These are phyloP conservation scores for Merluccius polli DNA, from an alignment of 2,797 vertebrate genomes.

Conservation along the genomic window DNA sequence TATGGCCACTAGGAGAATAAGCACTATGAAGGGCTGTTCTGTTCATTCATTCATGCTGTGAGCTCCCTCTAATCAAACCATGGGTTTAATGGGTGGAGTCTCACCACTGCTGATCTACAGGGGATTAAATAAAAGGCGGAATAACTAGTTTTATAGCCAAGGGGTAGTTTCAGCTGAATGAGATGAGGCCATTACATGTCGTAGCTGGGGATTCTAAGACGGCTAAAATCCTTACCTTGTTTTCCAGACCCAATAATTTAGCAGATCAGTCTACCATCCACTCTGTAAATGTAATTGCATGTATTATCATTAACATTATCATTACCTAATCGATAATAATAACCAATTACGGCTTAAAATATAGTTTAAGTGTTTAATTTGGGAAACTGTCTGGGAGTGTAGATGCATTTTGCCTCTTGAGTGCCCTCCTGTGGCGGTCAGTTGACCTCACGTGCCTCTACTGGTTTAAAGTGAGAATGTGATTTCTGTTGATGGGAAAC, in stretches of 20 bases:
- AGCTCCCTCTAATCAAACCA: background rate
- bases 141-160: background rate
- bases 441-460: background rate
- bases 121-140: background rate
- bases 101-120: background rate
- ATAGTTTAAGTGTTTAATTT: background rate
- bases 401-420: background rate
- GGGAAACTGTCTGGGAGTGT: background rate
- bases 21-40: background rate
- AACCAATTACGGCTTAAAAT: background rate
- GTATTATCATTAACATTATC: background rate
- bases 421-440: background rate
- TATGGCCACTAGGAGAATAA: background rate
- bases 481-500: slow-evolving; percentile 35
- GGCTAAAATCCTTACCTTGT: background rate
- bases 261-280: background rate
- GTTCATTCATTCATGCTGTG: background rate
- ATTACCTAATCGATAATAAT: background rate
- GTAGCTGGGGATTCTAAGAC: background rate
- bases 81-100: background rate
- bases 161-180: background rate
- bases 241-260: background rate
- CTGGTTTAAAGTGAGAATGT: slow-evolving; percentile 11
- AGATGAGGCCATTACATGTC: background rate
- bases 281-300: background rate